phyloP scores from a whole-genome alignment of 1,140 invertebrate species.

The Drosophila pallidifrons region DNA sequence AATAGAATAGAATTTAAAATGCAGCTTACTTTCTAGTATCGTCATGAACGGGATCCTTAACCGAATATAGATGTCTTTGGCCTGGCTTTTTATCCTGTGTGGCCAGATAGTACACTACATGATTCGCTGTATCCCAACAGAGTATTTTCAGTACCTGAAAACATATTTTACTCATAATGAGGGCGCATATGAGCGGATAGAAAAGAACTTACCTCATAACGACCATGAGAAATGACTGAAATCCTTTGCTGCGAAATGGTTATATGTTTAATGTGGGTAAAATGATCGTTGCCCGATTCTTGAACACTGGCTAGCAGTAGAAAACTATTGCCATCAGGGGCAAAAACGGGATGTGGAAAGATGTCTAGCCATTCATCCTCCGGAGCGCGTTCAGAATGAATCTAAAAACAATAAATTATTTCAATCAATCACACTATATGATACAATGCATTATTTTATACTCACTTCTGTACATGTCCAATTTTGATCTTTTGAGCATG shows the following conservation, averaged over 20 bases:
- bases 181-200: not conserved
- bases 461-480: constrained; percentile 94
- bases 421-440: constrained; percentile 1
- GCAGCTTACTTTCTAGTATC: constrained; percentile 87
- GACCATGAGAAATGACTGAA: constrained; percentile 94
- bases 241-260: constrained; percentile 93
- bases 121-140: constrained; percentile 93
- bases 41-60: constrained; percentile 89
- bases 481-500: constrained; percentile 89
- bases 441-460: not conserved
- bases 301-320: constrained; percentile 92
- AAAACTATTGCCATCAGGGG: constrained; percentile 93
- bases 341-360: constrained; percentile 93
- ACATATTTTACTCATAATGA: not conserved
- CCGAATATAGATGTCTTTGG: constrained; percentile 94
- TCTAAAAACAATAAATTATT: constrained; percentile 85
- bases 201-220: constrained; percentile 90
- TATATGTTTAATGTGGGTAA: constrained; percentile 95
- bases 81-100: constrained; percentile 92
- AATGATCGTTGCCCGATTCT: constrained; percentile 92
- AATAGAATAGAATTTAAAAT: not conserved
- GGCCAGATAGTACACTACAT: constrained; percentile 93
- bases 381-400: constrained; percentile 91
- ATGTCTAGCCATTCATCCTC: constrained; percentile 94
- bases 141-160: constrained; percentile 90